Conservation (phyloP, 2,888 invertebrate species). For the Nipponacmea schrenckii region DNA sequence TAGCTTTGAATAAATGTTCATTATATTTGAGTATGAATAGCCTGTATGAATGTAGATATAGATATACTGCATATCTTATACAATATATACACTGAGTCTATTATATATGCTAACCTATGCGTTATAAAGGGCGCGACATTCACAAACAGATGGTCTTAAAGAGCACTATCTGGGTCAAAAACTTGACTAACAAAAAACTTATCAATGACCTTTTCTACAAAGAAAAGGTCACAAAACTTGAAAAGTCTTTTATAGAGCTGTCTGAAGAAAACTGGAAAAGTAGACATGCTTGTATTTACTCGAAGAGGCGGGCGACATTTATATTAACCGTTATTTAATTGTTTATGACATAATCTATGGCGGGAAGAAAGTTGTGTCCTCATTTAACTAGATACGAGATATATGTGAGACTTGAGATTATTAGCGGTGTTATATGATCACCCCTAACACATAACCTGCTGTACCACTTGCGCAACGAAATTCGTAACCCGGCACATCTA, state of each 20-base stretch:
- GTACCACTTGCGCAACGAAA: conserved; percentile 4
- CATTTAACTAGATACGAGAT: neutral
- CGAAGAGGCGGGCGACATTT: too few relatives aligned
- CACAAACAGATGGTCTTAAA: conserved; percentile 8
- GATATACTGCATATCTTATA: too few relatives aligned
- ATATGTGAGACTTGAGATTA: neutral
- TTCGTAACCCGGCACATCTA: neutral
- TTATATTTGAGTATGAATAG: too few relatives aligned
- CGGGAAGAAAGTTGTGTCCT: too few relatives aligned
- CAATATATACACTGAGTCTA: neutral
- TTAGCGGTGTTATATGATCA: conserved; percentile 6
- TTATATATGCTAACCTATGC: conserved; percentile 2
- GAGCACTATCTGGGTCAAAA: conserved; percentile 8
- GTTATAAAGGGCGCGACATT: conserved; percentile 6
- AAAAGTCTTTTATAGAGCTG: neutral
- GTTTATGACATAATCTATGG: too few relatives aligned
- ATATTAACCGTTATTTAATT: too few relatives aligned
- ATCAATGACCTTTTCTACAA: conserved; percentile 2
- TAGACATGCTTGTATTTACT: too few relatives aligned
- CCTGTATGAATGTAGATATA: too few relatives aligned
- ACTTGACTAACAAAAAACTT: conserved; percentile 9
- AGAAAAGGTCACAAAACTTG: conserved; percentile 7
- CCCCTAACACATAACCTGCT: conserved; percentile 2
- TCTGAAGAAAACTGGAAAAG: too few relatives aligned
- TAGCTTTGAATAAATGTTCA: too few relatives aligned